These are phyloP conservation scores for Drosophila ogumai DNA, from an alignment of 1,140 invertebrate species.

Conservation along the genomic window DNA sequence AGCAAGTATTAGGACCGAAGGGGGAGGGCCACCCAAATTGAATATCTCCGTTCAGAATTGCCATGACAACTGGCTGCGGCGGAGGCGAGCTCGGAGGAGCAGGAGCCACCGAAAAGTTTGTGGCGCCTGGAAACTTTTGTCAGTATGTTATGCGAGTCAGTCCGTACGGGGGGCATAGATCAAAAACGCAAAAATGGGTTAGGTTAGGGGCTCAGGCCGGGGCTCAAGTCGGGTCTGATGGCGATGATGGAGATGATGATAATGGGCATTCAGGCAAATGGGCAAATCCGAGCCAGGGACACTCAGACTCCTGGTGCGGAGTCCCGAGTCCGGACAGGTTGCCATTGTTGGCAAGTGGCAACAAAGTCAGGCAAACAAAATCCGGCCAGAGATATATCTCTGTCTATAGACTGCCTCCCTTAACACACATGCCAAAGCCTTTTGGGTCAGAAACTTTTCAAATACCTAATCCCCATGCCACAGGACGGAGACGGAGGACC, in stretches of 20 bases:
- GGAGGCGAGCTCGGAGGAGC: neutral
- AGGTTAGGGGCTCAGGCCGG: constrained; percentile 32
- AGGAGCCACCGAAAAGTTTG: constrained; percentile 46
- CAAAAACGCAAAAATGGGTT: constrained; percentile 69
- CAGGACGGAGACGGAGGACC: constrained; percentile 36
- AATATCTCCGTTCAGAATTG: constrained; percentile 55
- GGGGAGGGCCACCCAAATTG: constrained; percentile 55
- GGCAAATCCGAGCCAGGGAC: constrained; percentile 53
- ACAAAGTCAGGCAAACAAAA: constrained; percentile 82
- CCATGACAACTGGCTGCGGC: constrained; percentile 58
- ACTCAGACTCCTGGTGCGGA: constrained; percentile 14
- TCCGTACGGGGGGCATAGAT: constrained; percentile 66
- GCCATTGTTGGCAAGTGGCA: constrained; percentile 78
- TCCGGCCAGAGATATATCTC: constrained; percentile 60
- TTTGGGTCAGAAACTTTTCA: constrained; percentile 82
- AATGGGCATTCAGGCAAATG: constrained; percentile 80
- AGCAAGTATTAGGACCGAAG: constrained; percentile 42
- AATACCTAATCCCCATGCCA: constrained; percentile 76
- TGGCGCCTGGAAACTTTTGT: constrained; percentile 63
- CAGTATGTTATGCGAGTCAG: constrained; percentile 40
- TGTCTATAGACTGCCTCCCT: constrained; percentile 48
- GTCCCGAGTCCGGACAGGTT: constrained; percentile 49
- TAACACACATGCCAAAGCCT: constrained; percentile 58
- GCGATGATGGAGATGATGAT: constrained; percentile 70
- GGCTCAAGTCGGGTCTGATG: constrained; percentile 45